Percentiles rank a stretch among this genome's conserved stretches.
These are phyloP conservation scores for Scophthalmus maximus DNA, from an alignment of 2,113 vertebrate species.

Conservation along the genomic window DNA sequence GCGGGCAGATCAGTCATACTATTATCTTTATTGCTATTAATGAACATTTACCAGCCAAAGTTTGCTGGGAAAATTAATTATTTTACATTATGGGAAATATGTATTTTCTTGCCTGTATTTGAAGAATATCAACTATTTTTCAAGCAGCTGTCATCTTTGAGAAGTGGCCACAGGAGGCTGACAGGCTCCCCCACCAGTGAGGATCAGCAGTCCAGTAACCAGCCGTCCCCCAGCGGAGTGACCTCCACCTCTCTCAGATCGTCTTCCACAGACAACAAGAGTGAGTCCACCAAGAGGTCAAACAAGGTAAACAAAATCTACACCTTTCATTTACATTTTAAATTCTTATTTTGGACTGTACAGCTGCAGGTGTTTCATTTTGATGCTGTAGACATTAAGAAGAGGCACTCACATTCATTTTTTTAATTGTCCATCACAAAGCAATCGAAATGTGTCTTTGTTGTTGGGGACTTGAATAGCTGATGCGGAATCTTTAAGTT, in stretches of 20 bases:
- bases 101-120: background rate
- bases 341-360: too few relatives aligned
- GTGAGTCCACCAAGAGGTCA: slow-evolving; percentile 88
- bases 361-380: too few relatives aligned
- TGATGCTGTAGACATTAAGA: too few relatives aligned
- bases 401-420: too few relatives aligned
- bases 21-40: background rate
- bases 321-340: background rate
- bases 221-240: slow-evolving; percentile 85
- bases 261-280: slow-evolving; percentile 92
- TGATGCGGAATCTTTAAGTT: too few relatives aligned
- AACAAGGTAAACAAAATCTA: slow-evolving; percentile 84
- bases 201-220: slow-evolving; percentile 90
- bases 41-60: too few relatives aligned
- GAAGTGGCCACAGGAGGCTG: slow-evolving; percentile 96
- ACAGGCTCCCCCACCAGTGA: slow-evolving; percentile 91
- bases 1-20: slow-evolving; percentile 11
- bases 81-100: background rate
- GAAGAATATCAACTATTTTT: slow-evolving; percentile 29
- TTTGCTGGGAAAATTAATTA: too few relatives aligned
- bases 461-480: too few relatives aligned
- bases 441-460: background rate
- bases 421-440: too few relatives aligned
- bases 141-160: slow-evolving; percentile 92
- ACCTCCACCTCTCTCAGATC: slow-evolving; percentile 87